Base-by-base conservation (phyloP, 2,888 invertebrate species). In the Slavum lentiscoides region DNA sequence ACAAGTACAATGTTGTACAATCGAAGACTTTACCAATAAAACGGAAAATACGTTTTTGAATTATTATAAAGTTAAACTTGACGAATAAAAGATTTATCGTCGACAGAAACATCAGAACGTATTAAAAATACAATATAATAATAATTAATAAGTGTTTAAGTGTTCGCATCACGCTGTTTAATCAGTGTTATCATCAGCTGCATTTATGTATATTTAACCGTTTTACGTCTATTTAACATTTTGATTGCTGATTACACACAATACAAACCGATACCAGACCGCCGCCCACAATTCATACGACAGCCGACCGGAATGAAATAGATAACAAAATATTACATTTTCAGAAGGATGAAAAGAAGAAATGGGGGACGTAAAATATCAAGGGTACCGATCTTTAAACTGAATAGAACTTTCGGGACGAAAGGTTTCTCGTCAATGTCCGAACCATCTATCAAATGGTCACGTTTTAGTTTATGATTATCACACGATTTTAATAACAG, bases 251-350 rank as follows among this genome's bases (percentile, higher is more conserved):
- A 75, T 75, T 49, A 43, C 13, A 75, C 67, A 75, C 75, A 59
- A 75, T 68, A 30, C 67, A 67, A 66, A 74, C 66, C 66, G 55
- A 75, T 75, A 75, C 19, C 19, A 39, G 21, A 67, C 67, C 30
- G 30, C 4, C 30, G 2, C 67, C 67, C 37, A 43, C 43, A 59
- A 75, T 58, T 19, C 43, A n/a, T 23, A 58, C 43, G 67, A 75
- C 75, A 75, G 21, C 43, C 67, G 23, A 75, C 75, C 11, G 75
- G 67, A 75, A 75, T 43, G 75, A 30, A 75, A 75, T 67, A 75
- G 75, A 75, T 75, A 75, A 75, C 75, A 59, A 43, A 55, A 74
- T 64, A 55, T 74, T 66, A 55, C 37, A 11, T 55, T 66, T 55
- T 55, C 11, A 8, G 21, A 64, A 72, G 7, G 59, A 70, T 9